Base-by-base conservation (phyloP, 2,797 vertebrate genomes). In the Platyrinchus mystaceus region DNA sequence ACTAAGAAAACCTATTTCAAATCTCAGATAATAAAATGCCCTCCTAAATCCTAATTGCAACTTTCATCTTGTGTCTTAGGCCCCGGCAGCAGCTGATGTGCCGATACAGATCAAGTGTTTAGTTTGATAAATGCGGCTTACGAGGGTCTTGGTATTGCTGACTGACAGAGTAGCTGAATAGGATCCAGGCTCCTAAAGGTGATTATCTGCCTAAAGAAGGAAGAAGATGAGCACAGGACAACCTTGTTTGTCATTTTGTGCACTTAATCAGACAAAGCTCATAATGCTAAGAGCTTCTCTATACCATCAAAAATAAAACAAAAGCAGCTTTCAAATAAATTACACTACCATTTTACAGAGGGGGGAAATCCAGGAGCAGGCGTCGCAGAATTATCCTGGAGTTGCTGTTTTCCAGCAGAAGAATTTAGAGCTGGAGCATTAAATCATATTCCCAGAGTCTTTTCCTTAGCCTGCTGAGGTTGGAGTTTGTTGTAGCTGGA, bases 201-300 rank as follows among this genome's bases (percentile, higher is more conserved):
- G 98, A 99, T 99, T 99, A 98, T 97, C 97, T 97, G 98, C 91
- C 98, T 98, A 98, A 98, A 98, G 98, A 98, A 98, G 98, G 98
- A 98, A 97, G 97, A 98, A 97, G 98, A 98, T 97, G 98, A 97
- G 95, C 95, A 87, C 94, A 97, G 97, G 97, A 97, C 97, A 98
- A 97, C 97, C 97, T 96, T 97, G 98, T 98, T 97, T 97, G 97
- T 98, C 97, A 98, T 97, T 98, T 98, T 97, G 97, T 94, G 97
- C 97, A 93, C 98, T 98, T 97, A 97, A 97, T 97, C 97, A 84
- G 96, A 95, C 93, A 98, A 97, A 98, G 97, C 97, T 96, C 96
- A 95, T 98, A 97, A 98, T 93, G 75, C 95, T 83, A 96, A 96
- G 97, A 97, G 97, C 97, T 96, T 94, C 91, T 95, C 94, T 96